Percentiles rank a stretch among this genome's conserved stretches.
Conservation (phyloP, 2,888 invertebrate genomes). For the Elysia crispata region DNA sequence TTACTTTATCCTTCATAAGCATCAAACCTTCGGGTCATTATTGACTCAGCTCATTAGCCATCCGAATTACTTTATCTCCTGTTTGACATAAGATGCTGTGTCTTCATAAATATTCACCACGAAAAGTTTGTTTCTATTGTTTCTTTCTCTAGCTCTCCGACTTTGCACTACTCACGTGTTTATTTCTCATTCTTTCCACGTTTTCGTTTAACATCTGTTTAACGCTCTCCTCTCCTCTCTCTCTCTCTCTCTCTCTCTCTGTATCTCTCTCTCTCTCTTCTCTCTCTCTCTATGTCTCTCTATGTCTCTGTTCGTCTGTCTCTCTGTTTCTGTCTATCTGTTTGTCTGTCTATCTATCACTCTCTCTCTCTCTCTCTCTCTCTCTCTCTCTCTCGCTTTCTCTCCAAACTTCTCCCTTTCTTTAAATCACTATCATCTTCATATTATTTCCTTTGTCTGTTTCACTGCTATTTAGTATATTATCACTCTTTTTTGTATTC, state of each 20-base stretch:
- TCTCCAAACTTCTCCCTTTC: too few species aligned
- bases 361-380: conserved; percentile 21
- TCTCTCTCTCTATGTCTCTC: conserved; percentile 12
- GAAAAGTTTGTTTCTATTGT: background rate
- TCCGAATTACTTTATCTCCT: background rate
- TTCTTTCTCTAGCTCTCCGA: background rate
- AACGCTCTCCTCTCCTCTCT: too few species aligned
- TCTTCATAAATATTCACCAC: too few species aligned
- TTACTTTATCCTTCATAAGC: background rate
- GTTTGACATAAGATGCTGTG: background rate
- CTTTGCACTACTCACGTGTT: background rate
- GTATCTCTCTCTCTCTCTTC: background rate
- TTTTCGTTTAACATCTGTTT: background rate
- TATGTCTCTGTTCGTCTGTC: background rate
- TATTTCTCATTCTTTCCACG: background rate
- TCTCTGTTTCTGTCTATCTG: background rate
- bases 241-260: background rate
- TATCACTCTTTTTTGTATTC: too few species aligned
- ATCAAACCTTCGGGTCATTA: too few species aligned
- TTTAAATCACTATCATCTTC: too few species aligned
- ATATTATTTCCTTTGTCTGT: too few species aligned
- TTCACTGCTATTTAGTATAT: too few species aligned
- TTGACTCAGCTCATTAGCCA: too few species aligned
- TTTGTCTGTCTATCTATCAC: too few species aligned
- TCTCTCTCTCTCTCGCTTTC: background rate